Evolutionary conservation across 2,888 invertebrate genomes (phyloP).

Genomic region (Hylaea fasciaria): DNA sequence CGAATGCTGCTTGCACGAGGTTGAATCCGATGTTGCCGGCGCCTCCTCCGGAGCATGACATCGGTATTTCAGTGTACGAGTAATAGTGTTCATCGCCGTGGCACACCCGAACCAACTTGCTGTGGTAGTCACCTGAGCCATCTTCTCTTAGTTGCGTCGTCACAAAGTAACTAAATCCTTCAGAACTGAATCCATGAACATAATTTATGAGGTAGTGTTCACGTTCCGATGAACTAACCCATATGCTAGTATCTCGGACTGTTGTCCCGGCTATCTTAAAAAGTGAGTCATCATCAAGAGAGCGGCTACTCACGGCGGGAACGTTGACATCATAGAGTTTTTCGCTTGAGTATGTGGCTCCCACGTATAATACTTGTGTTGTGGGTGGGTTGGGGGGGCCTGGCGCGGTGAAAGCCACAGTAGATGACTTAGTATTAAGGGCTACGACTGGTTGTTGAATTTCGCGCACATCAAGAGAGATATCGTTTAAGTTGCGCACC

Average conservation of each 20-base stretch:
- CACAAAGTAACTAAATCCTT: slow-evolving; percentile 98
- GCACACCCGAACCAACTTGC: slow-evolving; percentile 97
- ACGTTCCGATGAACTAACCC: slow-evolving; percentile 95
- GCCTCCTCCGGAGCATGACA: slow-evolving; percentile 93
- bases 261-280: slow-evolving; percentile 96
- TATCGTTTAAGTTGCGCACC: slow-evolving; percentile 94
- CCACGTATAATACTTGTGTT: slow-evolving; percentile 97
- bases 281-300: slow-evolving; percentile 93
- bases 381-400: slow-evolving; percentile 96
- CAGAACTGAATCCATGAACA: slow-evolving; percentile 97
- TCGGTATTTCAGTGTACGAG: slow-evolving; percentile 98
- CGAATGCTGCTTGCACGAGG: slow-evolving; percentile 96
- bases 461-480: slow-evolving; percentile 90
- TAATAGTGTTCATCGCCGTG: slow-evolving; percentile 98
- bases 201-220: slow-evolving; percentile 97
- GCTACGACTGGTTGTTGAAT: slow-evolving; percentile 96
- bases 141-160: slow-evolving; percentile 96
- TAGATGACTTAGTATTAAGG: slow-evolving; percentile 97
- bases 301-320: slow-evolving; percentile 96
- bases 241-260: slow-evolving; percentile 95
- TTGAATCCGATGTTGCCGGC: slow-evolving; percentile 92
- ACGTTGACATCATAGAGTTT: slow-evolving; percentile 97
- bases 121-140: slow-evolving; percentile 92
- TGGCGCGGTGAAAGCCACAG: slow-evolving; percentile 98
- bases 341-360: slow-evolving; percentile 96